Evolutionary conservation across 2,888 invertebrate species (phyloP).

Genomic region (Onthophagus sagittarius): DNA sequence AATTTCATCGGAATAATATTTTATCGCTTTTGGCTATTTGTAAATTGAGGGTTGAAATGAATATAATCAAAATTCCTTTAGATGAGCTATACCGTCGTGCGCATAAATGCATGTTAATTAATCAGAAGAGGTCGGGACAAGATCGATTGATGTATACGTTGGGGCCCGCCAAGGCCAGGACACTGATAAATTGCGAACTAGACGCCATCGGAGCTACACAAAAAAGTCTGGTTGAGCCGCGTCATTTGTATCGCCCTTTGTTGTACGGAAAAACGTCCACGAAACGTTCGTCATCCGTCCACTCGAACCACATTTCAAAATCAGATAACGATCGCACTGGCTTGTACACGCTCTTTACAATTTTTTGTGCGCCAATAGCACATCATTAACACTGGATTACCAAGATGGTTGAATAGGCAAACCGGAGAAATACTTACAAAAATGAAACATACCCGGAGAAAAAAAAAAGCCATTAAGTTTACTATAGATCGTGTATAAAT

Average conservation of each 20-base stretch:
- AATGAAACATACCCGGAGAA: too few relatives aligned
- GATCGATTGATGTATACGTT: slow-evolving; percentile 6
- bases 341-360: neutral
- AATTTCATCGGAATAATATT: too few relatives aligned
- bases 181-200: slow-evolving; percentile 24
- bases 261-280: neutral
- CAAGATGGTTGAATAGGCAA: too few relatives aligned
- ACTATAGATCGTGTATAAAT: too few relatives aligned
- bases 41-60: too few relatives aligned
- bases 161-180: slow-evolving; percentile 19
- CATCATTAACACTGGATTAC: neutral
- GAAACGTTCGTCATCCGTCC: neutral
- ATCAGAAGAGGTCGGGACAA: slow-evolving; percentile 20
- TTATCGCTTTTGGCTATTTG: too few relatives aligned
- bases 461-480: too few relatives aligned
- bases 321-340: neutral
- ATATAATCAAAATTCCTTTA: neutral
- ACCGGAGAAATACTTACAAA: too few relatives aligned
- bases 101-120: slow-evolving; percentile 29
- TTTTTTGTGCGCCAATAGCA: neutral
- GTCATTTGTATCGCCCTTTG: slow-evolving; percentile 9
- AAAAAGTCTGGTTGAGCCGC: neutral
- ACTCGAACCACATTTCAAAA: neutral
- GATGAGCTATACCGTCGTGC: neutral
- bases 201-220: slow-evolving; percentile 19